Base-by-base conservation (phyloP, 2,113 vertebrate genomes). In the Orycteropus afer region DNA sequence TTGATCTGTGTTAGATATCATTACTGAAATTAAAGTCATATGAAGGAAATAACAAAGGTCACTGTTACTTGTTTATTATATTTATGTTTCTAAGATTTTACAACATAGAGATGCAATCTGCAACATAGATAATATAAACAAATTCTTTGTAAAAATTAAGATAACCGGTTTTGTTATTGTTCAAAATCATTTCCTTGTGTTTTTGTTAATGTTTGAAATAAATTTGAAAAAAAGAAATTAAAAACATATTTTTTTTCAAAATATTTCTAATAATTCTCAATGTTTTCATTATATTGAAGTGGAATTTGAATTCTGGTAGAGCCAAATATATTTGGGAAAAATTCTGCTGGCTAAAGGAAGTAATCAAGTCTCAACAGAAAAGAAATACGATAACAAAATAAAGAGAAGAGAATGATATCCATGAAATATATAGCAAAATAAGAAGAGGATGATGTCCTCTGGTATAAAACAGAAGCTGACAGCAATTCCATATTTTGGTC, bases 171-270 rank as follows among this genome's bases (percentile, higher is more conserved):
- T 76, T 49, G 9, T 57, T 86, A 69, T 1, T 23, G 1, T 92
- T 94, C 34, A 25, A 78, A 65, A 47, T 4, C 2, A 2, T 63
- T 76, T 85, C 27, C 8, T 29, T 49, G 5, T 80, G 27, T 84
- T 71, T 20, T 51, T 61, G 23, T 55, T 67, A 61, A 84, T 57
- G 4, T 25, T 73, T 81, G 80, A 85, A 5, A 29, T 55, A 18
- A n/a, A 61, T 40, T 49, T 22, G 8, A 90, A 22, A 59, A 53
- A 34, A 3, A 65, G 6, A 45, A 76, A n/a, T n/a, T n/a, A n/a
- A n/a, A n/a, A n/a, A n/a, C n/a, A n/a, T n/a, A n/a, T 82, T 18
- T 89, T 10, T 45, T 95, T 87, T 34, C 12, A 81, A 40, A 69
- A 76, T 42, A 63, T 69, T 42, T 89, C 69, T 53, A 81, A 10